Evolutionary conservation across 92 coral and sea anemone species (phyloP).

Genomic region (Virgularia gustaviana): DNA sequence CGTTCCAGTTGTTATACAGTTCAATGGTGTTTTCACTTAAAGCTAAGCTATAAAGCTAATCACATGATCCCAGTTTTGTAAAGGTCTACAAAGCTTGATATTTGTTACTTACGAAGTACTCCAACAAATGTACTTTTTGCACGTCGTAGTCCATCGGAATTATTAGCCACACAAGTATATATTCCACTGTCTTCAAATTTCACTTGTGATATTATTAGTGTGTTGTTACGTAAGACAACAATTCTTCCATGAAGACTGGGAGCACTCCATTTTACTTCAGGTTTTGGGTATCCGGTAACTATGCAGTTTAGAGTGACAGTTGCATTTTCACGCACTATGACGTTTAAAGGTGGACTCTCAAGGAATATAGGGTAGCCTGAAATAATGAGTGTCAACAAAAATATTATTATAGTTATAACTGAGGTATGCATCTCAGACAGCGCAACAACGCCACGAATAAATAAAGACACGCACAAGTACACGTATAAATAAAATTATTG

Average conservation of each 20-base stretch:
- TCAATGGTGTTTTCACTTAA: too few species aligned
- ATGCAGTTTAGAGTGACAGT: slow-evolving; percentile 46
- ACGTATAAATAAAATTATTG: too few species aligned
- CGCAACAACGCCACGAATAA: too few species aligned
- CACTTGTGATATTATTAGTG: slow-evolving; percentile 57
- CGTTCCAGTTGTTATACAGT: too few species aligned
- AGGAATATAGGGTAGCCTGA: slow-evolving; percentile 26
- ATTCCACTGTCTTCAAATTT: slow-evolving; percentile 59
- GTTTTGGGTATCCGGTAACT: slow-evolving; percentile 62
- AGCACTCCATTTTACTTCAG: slow-evolving; percentile 52
- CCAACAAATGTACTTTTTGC: slow-evolving; percentile 51
- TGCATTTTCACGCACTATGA: background rate
- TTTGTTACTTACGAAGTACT: slow-evolving; percentile 73
- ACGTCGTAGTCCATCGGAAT: slow-evolving; percentile 56
- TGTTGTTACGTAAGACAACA: slow-evolving; percentile 68
- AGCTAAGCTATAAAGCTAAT: too few species aligned
- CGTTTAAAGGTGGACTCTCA: slow-evolving; percentile 16
- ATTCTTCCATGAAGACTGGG: slow-evolving; percentile 31
- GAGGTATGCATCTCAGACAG: background rate
- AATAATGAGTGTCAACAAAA: background rate
- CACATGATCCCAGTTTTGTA: background rate
- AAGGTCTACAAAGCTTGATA: background rate
- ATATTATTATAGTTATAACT: background rate
- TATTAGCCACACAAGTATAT: slow-evolving; percentile 71
- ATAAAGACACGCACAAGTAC: too few species aligned